Percentiles rank a stretch among this genome's conserved stretches.
These are phyloP conservation scores for Eupithecia pulchellata DNA, from an alignment of 2,888 invertebrate species.

Conservation along the genomic window DNA sequence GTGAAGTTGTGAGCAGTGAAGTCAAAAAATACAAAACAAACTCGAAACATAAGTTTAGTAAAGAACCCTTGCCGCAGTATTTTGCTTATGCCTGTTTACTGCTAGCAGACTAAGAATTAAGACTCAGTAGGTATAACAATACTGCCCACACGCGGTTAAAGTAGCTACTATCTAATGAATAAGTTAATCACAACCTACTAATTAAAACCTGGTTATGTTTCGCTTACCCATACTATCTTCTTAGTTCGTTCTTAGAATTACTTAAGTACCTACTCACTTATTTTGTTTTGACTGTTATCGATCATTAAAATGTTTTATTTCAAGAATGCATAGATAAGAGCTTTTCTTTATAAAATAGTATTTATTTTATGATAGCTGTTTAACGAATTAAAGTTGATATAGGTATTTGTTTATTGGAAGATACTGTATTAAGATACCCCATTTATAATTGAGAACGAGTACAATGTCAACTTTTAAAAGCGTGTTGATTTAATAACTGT, in stretches of 20 bases:
- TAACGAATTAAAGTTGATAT: neutral
- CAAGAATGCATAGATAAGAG: constrained; percentile 18
- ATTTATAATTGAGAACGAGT: constrained; percentile 49
- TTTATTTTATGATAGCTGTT: neutral
- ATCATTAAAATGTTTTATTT: constrained; percentile 12
- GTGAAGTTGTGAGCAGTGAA: no score
- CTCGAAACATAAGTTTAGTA: no score
- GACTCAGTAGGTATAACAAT: no score
- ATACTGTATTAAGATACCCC: constrained; percentile 40
- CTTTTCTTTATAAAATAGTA: neutral
- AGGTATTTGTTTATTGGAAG: neutral
- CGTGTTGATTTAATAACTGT: neutral
- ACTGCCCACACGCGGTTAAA: no score
- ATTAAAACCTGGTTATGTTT: no score
- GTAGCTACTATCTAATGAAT: no score
- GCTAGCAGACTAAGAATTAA: no score
- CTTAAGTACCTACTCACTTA: neutral
- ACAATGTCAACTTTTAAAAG: constrained; percentile 24
- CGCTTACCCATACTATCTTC: no score
- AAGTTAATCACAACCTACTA: no score
- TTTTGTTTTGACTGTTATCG: constrained; percentile 5
- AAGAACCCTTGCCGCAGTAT: no score
- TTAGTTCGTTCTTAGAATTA: neutral
- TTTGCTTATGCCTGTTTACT: no score
- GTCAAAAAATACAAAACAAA: no score